phyloP scores from a whole-genome alignment of 2,797 vertebrate genomes.

The Leontopithecus rosalia region DNA sequence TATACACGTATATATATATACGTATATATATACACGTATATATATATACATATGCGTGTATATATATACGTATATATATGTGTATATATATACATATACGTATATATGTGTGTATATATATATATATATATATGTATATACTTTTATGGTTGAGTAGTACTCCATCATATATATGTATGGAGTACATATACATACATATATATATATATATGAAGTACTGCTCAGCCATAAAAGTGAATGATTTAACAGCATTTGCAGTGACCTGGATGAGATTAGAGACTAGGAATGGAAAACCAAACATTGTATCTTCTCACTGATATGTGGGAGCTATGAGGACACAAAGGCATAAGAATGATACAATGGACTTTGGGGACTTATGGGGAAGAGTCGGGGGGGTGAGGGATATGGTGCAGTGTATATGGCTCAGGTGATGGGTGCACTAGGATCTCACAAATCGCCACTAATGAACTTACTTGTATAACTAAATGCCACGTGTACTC shows the following conservation, averaged over 20 bases:
- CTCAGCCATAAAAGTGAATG: neutral
- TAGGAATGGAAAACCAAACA: neutral
- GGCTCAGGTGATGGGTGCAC: neutral
- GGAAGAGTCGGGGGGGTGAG: neutral
- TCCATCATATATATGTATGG: too few species aligned
- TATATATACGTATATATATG: too few species aligned
- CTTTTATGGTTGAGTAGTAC: too few species aligned
- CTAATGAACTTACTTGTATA: neutral
- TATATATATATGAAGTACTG: neutral
- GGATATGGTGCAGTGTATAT: neutral
- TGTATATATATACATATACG: too few species aligned
- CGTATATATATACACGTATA: too few species aligned
- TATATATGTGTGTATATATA: too few species aligned
- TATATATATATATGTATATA: too few species aligned
- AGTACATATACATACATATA: too few species aligned
- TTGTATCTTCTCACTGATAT: neutral
- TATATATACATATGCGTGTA: fast-evolving
- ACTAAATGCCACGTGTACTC: neutral
- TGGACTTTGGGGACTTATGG: neutral
- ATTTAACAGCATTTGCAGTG: neutral
- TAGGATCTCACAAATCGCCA: neutral
- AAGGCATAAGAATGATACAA: neutral
- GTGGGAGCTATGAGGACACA: neutral
- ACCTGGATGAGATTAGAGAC: neutral
- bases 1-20: too few species aligned